Conservation (phyloP, 2,888 invertebrate species). For the Parnassius orleans region DNA sequence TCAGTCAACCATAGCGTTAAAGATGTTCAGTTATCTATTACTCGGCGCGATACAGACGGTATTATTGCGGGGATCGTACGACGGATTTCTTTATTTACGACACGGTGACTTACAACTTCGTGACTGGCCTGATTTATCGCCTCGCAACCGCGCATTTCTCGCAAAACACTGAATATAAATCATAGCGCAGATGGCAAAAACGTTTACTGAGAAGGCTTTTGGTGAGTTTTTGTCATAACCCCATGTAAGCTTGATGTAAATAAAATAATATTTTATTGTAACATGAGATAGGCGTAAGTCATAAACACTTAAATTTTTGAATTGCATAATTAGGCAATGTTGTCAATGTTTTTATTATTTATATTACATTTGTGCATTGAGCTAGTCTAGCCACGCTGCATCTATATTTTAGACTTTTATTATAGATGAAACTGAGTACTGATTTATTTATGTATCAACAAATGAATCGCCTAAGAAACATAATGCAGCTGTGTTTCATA, state of each 20-base stretch:
- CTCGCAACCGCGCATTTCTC: slow-evolving; percentile 40
- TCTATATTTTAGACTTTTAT: too few relatives aligned
- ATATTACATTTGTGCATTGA: too few relatives aligned
- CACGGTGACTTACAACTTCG: slow-evolving; percentile 39
- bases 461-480: too few relatives aligned
- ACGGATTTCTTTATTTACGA: slow-evolving; percentile 45
- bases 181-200: slow-evolving; percentile 55
- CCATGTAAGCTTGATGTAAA: neutral
- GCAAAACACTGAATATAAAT: slow-evolving; percentile 54
- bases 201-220: slow-evolving; percentile 43
- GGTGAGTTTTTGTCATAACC: slow-evolving; percentile 25
- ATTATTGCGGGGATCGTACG: neutral
- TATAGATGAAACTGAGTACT: too few relatives aligned
- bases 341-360: too few relatives aligned
- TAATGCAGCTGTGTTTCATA: too few relatives aligned
- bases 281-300: too few relatives aligned
- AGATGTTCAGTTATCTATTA: neutral
- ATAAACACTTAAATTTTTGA: too few relatives aligned
- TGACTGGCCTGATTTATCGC: slow-evolving; percentile 45
- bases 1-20: neutral
- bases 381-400: too few relatives aligned
- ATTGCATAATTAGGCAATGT: too few relatives aligned
- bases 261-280: neutral
- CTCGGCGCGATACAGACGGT: too few relatives aligned
- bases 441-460: too few relatives aligned